Base-by-base conservation (phyloP, 2,113 vertebrate genomes). In the Clarias magur region DNA sequence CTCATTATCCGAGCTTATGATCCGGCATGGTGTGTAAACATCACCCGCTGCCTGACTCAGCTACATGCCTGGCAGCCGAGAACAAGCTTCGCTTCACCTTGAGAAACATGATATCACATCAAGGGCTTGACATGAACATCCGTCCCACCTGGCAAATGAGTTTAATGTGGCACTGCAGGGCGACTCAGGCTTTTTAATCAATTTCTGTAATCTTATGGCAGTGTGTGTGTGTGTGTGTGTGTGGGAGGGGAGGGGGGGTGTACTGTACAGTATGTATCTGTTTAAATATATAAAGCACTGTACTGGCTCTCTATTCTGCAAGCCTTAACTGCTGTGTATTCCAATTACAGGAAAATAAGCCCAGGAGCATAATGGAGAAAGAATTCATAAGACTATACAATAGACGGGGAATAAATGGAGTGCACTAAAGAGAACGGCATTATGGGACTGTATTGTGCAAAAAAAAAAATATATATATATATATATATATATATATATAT, bases 1-100 rank as follows among this genome's bases (percentile, higher is more conserved):
- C 81, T 87, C 70, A 84, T 87, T 84, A 89, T 80, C 65, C 6
- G 2, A 82, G 86, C 34, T 81, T 23, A n/a, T 80, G 80, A 65
- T 75, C 72, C 80, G 56, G 75, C 65, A 27, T 15, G 60, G 27
- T 54, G 56, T 27, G 73, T 81, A 88, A 80, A 89, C 65, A 76
- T 17, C 54, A 63, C 15, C 68, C 56, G 73, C 30, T 62, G 34
- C 53, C 62, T 62, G 21, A 23, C 88, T 76, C 65, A 10, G 16
- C 82, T 80, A 80, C 38, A 25, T n/a, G 19, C 27, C 34, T 53
- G 12, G 65, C 25, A n/a, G 82, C 75, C 70, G 25, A 68, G 59
- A 65, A 48, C 59, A 78, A 19, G 53, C 25, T 62, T 21, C 60
- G 12, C 62, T 80, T 84, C 81, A 34, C 63, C 27, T 19, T 60